Base-by-base conservation (phyloP, 2,888 invertebrate genomes). In the Limnephilus rhombicus region DNA sequence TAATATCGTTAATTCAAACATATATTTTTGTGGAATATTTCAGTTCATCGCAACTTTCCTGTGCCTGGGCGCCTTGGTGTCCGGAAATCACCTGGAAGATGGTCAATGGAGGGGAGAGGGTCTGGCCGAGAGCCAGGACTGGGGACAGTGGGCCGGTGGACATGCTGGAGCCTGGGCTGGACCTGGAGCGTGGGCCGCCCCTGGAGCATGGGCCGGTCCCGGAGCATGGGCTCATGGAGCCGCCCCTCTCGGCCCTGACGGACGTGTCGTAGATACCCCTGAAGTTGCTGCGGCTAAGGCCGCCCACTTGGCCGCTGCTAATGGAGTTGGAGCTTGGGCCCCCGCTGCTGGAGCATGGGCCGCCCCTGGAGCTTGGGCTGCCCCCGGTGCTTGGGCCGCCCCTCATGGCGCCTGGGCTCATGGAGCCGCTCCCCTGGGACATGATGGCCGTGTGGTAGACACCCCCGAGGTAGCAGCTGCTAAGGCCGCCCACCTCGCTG, bases 351-450 rank as follows among this genome's bases (percentile, higher is more conserved):
- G 37, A 41, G 41, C 41, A 41, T 41, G 41, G 41, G 41, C 41
- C 9, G 68, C 41, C 37, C 31, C 41, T 24, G 83, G 83, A 37
- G 83, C 90, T 93, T 94, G 86, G 86, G 49, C 68, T 24, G 68
- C 68, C 68, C 68, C 80, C 34, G 68, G 24, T 15, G 88, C 88
- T 29, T 90, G 80, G 80, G 80, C 88, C 13, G 31, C 53, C 68
- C 15, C 82, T 24, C 9, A 15, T 24, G 90, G 89, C 7, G 90
- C 49, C 49, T 90, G 85, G 53, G 85, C 68, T 49, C 89, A 90
- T 80, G 91, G 91, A 29, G 91, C 91, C 80, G 90, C 90, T 37
- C 91, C 92, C 15, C 96, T 96, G 94, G 96, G 96, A 37, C 85
- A 31, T 41, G 85, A 87, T 49, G 86, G 88, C 7, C 83, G 89